phyloP scores from a whole-genome alignment of 2,797 vertebrate species.

The Malurus splendens region DNA sequence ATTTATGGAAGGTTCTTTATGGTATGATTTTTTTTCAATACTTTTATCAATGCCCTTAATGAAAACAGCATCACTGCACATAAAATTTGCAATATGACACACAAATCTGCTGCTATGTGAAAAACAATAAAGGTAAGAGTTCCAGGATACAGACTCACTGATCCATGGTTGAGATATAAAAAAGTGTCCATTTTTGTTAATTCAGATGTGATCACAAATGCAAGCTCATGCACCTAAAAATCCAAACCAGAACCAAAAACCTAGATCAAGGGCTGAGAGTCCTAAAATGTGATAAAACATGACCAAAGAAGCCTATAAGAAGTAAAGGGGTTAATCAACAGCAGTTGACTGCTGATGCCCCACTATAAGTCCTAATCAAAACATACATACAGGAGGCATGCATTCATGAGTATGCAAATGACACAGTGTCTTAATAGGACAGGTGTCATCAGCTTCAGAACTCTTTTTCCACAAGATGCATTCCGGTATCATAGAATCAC shows the following conservation, averaged over 20 bases:
- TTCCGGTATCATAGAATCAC: rapidly evolving
- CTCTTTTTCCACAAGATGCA: rapidly evolving
- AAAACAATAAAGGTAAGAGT: neutral
- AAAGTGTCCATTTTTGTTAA: neutral
- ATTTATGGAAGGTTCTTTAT: neutral
- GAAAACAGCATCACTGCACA: neutral
- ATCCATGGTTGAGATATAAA: neutral
- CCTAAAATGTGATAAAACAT: neutral
- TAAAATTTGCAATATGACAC: neutral
- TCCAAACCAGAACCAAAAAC: neutral
- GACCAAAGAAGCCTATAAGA: neutral
- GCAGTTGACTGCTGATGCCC: neutral
- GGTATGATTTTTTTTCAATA: neutral
- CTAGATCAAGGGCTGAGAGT: neutral
- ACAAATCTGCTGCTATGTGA: neutral
- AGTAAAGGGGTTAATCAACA: neutral
- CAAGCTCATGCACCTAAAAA: neutral
- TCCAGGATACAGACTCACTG: neutral
- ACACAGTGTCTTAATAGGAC: neutral
- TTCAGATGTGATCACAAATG: neutral
- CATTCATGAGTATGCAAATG: neutral
- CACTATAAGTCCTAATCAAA: neutral
- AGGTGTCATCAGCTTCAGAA: neutral
- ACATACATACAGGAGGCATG: neutral
- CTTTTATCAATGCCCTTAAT: neutral